These are phyloP conservation scores for Leucoraja ocellata DNA, from an alignment of 2,797 vertebrate species.

Conservation along the genomic window DNA sequence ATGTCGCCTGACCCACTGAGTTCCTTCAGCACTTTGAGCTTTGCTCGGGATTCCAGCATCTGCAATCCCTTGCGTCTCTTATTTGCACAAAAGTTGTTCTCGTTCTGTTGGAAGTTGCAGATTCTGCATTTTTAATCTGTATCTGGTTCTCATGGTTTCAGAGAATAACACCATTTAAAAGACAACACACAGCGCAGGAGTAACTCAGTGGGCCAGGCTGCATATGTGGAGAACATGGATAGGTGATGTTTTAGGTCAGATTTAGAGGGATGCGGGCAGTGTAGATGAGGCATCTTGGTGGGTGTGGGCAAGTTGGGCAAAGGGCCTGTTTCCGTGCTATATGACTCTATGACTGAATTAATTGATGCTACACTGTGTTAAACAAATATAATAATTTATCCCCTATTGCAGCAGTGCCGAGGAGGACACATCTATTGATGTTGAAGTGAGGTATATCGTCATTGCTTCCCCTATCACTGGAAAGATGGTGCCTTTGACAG, in stretches of 20 bases:
- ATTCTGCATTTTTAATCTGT: background rate
- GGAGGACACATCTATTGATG: slow-evolving; percentile 62
- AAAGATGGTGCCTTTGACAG: background rate
- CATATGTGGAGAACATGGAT: too few relatives aligned
- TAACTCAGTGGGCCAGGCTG: too few relatives aligned
- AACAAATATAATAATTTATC: background rate
- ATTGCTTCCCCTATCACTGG: background rate
- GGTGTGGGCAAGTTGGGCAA: too few relatives aligned
- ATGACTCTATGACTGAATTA: background rate
- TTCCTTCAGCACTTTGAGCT: too few relatives aligned
- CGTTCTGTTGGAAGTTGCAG: background rate
- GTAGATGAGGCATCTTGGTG: too few relatives aligned
- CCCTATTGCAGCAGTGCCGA: slow-evolving; percentile 65
- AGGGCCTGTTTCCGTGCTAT: too few relatives aligned
- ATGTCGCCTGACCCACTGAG: too few relatives aligned
- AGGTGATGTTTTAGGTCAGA: too few relatives aligned
- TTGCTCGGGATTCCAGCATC: too few relatives aligned
- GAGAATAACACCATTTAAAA: background rate
- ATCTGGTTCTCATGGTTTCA: background rate
- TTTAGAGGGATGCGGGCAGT: too few relatives aligned
- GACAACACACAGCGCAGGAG: too few relatives aligned
- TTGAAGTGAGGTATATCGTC: slow-evolving; percentile 70
- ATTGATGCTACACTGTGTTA: background rate
- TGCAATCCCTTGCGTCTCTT: too few relatives aligned
- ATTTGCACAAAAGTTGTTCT: background rate